A percentile compares a stretch with the other conserved stretches of the same genome.
Conservation (phyloP, 2,888 invertebrate species). For the Hydrotaea cyrtoneurina region DNA sequence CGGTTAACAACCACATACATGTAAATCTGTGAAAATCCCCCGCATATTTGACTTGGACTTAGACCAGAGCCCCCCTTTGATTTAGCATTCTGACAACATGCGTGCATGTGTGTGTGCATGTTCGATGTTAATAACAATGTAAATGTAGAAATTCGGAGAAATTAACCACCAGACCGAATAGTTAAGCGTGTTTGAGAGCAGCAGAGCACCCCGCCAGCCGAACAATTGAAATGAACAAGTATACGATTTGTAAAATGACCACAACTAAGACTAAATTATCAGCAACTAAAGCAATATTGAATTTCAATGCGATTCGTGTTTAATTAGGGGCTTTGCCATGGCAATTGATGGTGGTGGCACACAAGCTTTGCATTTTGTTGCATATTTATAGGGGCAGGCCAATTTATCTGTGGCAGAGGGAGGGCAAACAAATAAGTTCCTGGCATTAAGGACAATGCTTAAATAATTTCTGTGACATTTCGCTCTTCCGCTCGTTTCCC, state of each 20-base stretch:
- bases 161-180: constrained; percentile 38
- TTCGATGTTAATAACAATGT: neutral
- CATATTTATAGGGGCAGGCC: neutral
- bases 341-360: constrained; percentile 33
- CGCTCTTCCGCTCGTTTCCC: neutral
- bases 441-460: neutral
- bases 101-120: too few relatives aligned
- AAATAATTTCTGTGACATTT: neutral
- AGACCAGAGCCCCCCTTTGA: neutral
- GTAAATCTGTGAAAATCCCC: neutral
- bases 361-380: neutral
- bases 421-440: neutral
- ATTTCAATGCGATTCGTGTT: constrained; percentile 50
- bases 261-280: constrained; percentile 41
- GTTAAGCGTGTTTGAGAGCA: neutral
- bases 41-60: neutral
- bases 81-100: neutral
- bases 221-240: neutral
- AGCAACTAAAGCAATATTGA: constrained; percentile 45
- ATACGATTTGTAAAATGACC: constrained; percentile 40
- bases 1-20: too few relatives aligned
- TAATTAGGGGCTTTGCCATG: constrained; percentile 46
- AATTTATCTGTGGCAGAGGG: neutral
- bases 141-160: constrained; percentile 47
- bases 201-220: neutral